Evolutionary conservation across 1,140 invertebrate genomes (phyloP), one percentile per base, ranked within the genome.

Genomic region (Temnothorax nylanderi): DNA sequence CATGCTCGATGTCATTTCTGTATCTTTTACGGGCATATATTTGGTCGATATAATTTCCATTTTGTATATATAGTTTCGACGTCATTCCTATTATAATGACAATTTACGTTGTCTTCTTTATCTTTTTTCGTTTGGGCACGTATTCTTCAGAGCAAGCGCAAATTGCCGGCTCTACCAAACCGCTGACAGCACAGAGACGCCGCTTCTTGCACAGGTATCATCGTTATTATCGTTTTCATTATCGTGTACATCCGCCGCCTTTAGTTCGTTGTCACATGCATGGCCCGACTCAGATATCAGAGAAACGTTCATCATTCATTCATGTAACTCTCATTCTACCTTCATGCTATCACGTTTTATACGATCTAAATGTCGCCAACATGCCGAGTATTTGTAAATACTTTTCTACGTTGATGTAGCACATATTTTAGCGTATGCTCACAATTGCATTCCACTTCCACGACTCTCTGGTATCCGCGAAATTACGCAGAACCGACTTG

Each of bases 111-210:
- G 88, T 94, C 91, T 94, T 93, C 88, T 94, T 94, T 91, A 94
- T 93, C 92, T 92, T 93, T 90, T 93, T 94, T 94, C 93, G 93
- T 94, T 94, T 95, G 93, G 94, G 93, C 92, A 95, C 94, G 90
- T 95, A 95, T 94, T 95, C 93, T 94, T 95, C 93, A 95, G 95
- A 95, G 94, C 94, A 95, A 95, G 92, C 95, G 94, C 94, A 94
- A 94, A 94, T 94, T 95, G 93, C 94, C 94, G 92, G 92, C 94
- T 94, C 93, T 95, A 95, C 95, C 95, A 93, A 95, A 95, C 89
- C 92, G 94, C 94, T 95, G 93, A 95, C 95, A 95, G 93, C 94
- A 95, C 94, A 94, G 94, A 95, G 95, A 95, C 94, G 93, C 89
- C 94, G 93, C 95, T 95, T 95, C 94, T 94, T 95, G 95, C 94